These are phyloP conservation scores for Plusia festucae DNA, from an alignment of 2,888 invertebrate species.

Conservation along the genomic window DNA sequence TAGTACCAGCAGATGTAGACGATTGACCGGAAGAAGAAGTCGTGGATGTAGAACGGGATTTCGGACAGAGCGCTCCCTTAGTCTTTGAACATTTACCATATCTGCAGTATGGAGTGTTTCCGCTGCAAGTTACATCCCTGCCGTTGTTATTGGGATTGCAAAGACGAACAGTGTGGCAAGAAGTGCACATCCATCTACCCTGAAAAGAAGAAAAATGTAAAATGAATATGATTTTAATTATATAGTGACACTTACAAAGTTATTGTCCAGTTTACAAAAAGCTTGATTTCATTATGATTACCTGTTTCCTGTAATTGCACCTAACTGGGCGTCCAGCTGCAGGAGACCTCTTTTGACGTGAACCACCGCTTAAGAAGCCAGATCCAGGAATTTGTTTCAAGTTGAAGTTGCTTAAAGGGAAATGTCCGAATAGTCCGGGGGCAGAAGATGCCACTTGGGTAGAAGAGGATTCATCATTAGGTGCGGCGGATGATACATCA, in stretches of 20 bases:
- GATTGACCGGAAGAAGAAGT: background rate
- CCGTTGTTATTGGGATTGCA: background rate
- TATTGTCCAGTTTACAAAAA: no score
- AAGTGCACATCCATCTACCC: conserved; percentile 3
- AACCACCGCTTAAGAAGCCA: background rate
- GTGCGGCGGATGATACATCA: background rate
- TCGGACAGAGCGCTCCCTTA: background rate
- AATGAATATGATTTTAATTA: background rate
- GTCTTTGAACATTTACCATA: background rate
- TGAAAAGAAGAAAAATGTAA: background rate
- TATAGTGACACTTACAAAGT: background rate
- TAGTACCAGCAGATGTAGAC: background rate
- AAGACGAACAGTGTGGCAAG: background rate
- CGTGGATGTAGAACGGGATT: background rate
- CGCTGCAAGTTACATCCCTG: background rate
- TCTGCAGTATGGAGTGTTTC: conserved; percentile 1
- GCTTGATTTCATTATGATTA: background rate
- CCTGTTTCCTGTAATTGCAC: background rate
- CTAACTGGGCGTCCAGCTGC: background rate
- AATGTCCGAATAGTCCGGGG: background rate
- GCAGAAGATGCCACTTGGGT: background rate
- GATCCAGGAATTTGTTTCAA: background rate
- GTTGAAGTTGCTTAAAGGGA: background rate
- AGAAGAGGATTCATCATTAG: background rate
- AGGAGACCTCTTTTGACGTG: background rate